Conservation (phyloP, 2,113 vertebrate genomes). For the Sphyrna mokarran region DNA sequence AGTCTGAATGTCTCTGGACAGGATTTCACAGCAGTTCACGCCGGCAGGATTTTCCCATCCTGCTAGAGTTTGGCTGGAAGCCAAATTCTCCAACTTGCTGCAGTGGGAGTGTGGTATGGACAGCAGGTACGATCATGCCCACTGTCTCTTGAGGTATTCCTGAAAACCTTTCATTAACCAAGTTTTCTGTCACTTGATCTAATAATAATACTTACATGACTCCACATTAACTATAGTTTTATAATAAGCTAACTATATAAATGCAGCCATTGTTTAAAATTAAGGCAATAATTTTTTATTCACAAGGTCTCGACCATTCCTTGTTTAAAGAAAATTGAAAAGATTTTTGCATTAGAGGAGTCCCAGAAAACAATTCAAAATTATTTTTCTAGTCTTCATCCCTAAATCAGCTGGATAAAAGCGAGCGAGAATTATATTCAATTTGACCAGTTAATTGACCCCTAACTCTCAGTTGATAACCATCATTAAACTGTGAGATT, state of each 20-base stretch:
- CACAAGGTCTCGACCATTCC: background rate
- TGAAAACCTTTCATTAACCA: background rate
- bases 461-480: background rate
- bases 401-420: background rate
- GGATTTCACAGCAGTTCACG: too few relatives aligned
- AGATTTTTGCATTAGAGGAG: background rate
- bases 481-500: background rate
- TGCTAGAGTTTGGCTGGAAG: too few relatives aligned
- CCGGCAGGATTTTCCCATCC: too few relatives aligned
- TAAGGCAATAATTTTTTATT: background rate
- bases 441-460: background rate
- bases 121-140: too few relatives aligned
- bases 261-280: background rate
- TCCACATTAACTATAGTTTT: background rate
- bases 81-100: too few relatives aligned
- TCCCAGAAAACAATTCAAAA: background rate
- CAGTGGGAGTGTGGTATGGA: too few relatives aligned
- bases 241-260: background rate
- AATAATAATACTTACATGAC: background rate
- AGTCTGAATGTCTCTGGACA: background rate
- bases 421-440: background rate
- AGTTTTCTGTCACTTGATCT: background rate
- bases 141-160: background rate
- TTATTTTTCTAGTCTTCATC: background rate
- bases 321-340: background rate